phyloP scores from a whole-genome alignment of 2,888 invertebrate genomes.

The Oxyteleia sp. region DNA sequence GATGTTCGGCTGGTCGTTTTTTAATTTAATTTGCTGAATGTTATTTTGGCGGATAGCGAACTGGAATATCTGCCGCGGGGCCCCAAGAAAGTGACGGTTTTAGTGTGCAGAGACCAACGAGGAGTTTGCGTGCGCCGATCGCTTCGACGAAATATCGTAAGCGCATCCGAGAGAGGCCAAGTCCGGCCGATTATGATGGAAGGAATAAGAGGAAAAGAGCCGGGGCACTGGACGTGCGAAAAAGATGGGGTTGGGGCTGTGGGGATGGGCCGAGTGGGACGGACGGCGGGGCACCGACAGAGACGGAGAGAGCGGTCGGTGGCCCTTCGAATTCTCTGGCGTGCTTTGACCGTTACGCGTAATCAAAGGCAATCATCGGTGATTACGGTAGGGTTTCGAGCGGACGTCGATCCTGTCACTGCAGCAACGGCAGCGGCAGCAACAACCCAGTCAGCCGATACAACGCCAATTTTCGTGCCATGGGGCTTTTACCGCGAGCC shows the following conservation, averaged over 20 bases:
- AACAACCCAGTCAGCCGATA: conserved; percentile 71
- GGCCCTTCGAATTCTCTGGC: conserved; percentile 82
- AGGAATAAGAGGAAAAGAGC: conserved; percentile 30
- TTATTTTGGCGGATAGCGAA: too few species aligned
- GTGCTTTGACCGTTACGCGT: conserved; percentile 84
- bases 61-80: too few species aligned
- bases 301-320: conserved; percentile 67
- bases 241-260: background rate
- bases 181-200: conserved; percentile 48
- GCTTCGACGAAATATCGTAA: conserved; percentile 72
- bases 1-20: too few species aligned
- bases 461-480: conserved; percentile 84
- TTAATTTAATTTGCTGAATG: too few species aligned
- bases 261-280: conserved; percentile 18
- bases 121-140: conserved; percentile 77
- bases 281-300: background rate
- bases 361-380: conserved; percentile 86
- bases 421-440: conserved; percentile 68
- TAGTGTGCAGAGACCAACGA: conserved; percentile 70
- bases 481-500: conserved; percentile 80
- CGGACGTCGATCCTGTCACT: conserved; percentile 80
- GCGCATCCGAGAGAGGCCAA: conserved; percentile 58
- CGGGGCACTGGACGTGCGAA: background rate
- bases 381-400: conserved; percentile 82
- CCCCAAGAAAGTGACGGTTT: conserved; percentile 68